Base-by-base conservation (phyloP, 2,888 invertebrate species). In the Cremastobaeus sp. region DNA sequence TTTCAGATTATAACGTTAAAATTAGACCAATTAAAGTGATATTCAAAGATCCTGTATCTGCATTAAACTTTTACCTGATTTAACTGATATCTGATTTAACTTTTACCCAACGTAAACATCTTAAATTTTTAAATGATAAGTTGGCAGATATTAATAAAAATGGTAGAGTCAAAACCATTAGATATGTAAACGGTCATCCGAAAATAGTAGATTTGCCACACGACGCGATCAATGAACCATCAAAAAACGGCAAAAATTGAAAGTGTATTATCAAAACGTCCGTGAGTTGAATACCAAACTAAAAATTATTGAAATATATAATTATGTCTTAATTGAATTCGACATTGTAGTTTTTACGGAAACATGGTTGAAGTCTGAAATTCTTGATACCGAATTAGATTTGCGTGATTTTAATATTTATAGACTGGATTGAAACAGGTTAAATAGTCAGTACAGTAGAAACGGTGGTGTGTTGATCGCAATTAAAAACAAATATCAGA, bases 291-390 rank as follows among this genome's bases (percentile, higher is more conserved):
- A 11, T n/a, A 18, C 41, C 2, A 41, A 41, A 18, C 17, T 41
- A 9, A 41, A 41, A 41, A 41, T 1, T 18, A 18, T 41, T 3
- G 41, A 41, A n/a, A 41, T 9, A 18, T 18, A 9, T 41, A 41
- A 18, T n/a, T 41, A 41, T 18, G n/a, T 41, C n/a, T 14, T 37
- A 2, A 14, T 3, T 2, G 15, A 37, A 3, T 37, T 14, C 9
- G 12, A 37, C 9, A 15, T 41, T 1, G n/a, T 41, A 18, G 41
- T 41, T 18, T 18, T 41, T 41, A 41, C 41, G 1, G 20, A 41
- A 20, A 41, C 41, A 3, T 41, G 41, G 41, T 11, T 18, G 1
- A 18, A 5, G 3, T 20, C 41, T n/a, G 41, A 41, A 5, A 41
- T 41, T 9, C 5, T 41, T 8, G 18, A 9, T 18, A 5, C 18